Evolutionary conservation across 2,113 vertebrate genomes (phyloP).

Genomic region (Pteruthius melanotis): DNA sequence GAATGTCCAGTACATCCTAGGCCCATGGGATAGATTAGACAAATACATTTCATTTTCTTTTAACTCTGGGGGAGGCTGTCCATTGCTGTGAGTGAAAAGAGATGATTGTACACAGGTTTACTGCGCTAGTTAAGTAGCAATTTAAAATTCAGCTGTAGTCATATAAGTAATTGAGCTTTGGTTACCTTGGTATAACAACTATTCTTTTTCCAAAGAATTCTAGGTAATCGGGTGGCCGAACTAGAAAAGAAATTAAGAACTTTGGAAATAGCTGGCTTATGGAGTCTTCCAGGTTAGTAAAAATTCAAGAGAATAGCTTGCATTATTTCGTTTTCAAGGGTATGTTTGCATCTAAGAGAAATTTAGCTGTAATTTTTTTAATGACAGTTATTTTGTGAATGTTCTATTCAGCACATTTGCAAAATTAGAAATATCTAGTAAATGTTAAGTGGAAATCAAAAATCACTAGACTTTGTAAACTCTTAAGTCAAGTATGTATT

Average conservation of each 20-base stretch:
- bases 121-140: neutral
- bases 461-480: neutral
- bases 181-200: neutral
- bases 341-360: neutral
- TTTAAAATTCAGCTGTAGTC: neutral
- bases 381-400: neutral
- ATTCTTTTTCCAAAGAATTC: slow-evolving; percentile 77
- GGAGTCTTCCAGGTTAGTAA: slow-evolving; percentile 93
- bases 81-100: neutral
- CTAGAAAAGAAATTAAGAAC: slow-evolving; percentile 94
- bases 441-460: neutral
- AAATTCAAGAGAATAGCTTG: neutral
- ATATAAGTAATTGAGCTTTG: neutral
- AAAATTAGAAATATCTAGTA: neutral
- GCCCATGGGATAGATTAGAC: neutral
- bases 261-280: slow-evolving; percentile 92
- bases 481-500: neutral
- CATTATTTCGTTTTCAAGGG: neutral
- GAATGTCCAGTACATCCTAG: neutral
- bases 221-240: slow-evolving; percentile 91
- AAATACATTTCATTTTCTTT: neutral
- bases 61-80: neutral
- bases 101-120: neutral
- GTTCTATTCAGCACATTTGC: neutral
- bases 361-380: neutral